Percentiles rank a stretch among this genome's conserved stretches.
Conservation (phyloP, 2,797 vertebrate species). For the Leptoclinus maculatus region DNA sequence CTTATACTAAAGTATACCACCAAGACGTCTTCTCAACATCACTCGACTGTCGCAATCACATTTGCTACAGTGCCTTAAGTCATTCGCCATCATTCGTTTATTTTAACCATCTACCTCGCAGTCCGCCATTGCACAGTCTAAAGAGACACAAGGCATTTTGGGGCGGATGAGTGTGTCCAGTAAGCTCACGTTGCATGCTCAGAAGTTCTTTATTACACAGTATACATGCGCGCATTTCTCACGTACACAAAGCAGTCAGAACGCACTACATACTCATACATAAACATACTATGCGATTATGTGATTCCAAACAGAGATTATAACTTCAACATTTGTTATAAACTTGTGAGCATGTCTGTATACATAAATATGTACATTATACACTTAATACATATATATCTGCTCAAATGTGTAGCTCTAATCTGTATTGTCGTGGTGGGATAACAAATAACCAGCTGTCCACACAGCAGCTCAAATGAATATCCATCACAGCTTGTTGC, state of each 20-base stretch:
- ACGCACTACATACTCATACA: neutral
- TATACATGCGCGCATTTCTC: neutral
- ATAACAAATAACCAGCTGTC: neutral
- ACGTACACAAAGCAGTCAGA: neutral
- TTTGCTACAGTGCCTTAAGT: neutral
- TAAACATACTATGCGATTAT: neutral
- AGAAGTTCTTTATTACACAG: neutral
- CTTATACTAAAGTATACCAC: too few relatives aligned
- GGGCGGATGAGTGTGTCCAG: neutral
- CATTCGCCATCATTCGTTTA: neutral
- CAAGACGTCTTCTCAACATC: neutral
- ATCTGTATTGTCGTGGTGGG: neutral
- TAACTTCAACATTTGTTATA: constrained; percentile 1
- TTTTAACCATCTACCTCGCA: neutral
- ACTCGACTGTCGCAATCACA: neutral
- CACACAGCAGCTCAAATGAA: constrained; percentile 43
- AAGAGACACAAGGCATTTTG: neutral
- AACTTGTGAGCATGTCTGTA: constrained; percentile 10
- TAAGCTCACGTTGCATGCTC: neutral
- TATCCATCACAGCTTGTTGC: constrained; percentile 57
- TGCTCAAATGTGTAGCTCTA: neutral
- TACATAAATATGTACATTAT: neutral
- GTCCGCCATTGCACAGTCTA: neutral
- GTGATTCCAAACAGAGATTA: neutral
- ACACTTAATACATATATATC: neutral